A percentile compares a stretch with the other conserved stretches of the same genome.
Conservation (phyloP, 2,888 invertebrate genomes). For the Silvanus unidentatus region DNA sequence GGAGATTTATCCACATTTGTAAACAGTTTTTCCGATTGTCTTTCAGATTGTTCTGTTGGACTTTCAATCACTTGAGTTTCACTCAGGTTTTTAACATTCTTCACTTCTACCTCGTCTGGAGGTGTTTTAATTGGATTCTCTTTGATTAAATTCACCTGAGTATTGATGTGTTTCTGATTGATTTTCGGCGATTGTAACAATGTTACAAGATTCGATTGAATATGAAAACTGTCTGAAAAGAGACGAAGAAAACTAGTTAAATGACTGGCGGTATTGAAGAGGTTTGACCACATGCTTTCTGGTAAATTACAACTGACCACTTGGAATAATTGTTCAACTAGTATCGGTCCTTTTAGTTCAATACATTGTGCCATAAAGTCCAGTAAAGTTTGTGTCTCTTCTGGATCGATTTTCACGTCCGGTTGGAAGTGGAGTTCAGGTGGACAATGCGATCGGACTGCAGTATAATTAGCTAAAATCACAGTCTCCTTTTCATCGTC, state of each 20-base stretch:
- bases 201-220: conserved; percentile 87
- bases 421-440: conserved; percentile 67
- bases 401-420: conserved; percentile 74
- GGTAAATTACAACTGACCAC: conserved; percentile 60
- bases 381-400: conserved; percentile 73
- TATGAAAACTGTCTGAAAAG: conserved; percentile 91
- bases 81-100: conserved; percentile 31
- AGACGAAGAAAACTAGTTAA: conserved; percentile 84
- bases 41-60: conserved; percentile 19
- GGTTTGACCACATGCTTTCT: conserved; percentile 61
- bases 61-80: conserved; percentile 8
- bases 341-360: conserved; percentile 66
- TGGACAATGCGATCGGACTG: conserved; percentile 51
- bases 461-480: conserved; percentile 56
- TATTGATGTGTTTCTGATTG: conserved; percentile 45
- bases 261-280: conserved; percentile 88
- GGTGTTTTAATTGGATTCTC: conserved; percentile 21
- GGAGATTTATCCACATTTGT: background rate
- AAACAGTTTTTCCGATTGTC: conserved; percentile 13
- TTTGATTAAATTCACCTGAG: conserved; percentile 29
- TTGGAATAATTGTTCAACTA: conserved; percentile 83
- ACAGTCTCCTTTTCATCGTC: conserved; percentile 76
- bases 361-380: conserved; percentile 74
- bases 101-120: conserved; percentile 27
- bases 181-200: conserved; percentile 72